Evolutionary conservation across 2,888 invertebrate genomes (phyloP), one percentile per base, ranked within the genome.

Genomic region (Blera fallax): DNA sequence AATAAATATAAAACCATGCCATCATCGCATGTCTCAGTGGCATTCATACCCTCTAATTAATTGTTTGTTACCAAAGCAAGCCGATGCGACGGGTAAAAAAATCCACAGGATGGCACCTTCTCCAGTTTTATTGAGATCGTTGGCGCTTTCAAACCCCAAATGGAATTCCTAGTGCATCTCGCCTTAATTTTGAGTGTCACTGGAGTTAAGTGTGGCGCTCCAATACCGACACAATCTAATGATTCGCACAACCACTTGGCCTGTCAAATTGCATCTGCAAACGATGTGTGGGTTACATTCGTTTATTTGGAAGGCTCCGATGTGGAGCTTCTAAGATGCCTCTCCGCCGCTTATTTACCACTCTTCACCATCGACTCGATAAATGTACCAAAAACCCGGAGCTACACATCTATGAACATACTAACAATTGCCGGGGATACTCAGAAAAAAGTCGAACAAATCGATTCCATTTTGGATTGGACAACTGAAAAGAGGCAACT

Each of bases 401-500:
- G 27, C 14, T 74, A 37, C 4, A 54, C 69, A 21, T 56, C 74
- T 14, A 54, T 62, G 2, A 56, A 84, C 18, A 74, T 80, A 34
- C 6, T 84, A 24, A 64, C 84, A 50, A 45, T 84, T 0, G 40
- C 14, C 0, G 18, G 0, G 7, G 14, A 32, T 3, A n/a, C 40
- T 1, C 11, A 14, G 4, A 18, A 50, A n/a, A 18, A 50, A 14
- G 16, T 80, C n/a, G 1, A 29, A 43, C 40, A 65, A 27, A 52
- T 80, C 4, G 32, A n/a, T 2, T 3, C 11, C 0, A 14, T 62
- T 3, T 40, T 70, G 0, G 8, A 4, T 16, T 10, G n/a, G n/a
- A 45, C 16, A 8, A 62, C 2, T 0, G 34, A n/a, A 7, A 4
- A 58, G 3, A 90, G 90, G n/a, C 89, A 89, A 4, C 72, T 87